phyloP scores from a whole-genome alignment of 2,888 invertebrate genomes.

The Amiota mariae region DNA sequence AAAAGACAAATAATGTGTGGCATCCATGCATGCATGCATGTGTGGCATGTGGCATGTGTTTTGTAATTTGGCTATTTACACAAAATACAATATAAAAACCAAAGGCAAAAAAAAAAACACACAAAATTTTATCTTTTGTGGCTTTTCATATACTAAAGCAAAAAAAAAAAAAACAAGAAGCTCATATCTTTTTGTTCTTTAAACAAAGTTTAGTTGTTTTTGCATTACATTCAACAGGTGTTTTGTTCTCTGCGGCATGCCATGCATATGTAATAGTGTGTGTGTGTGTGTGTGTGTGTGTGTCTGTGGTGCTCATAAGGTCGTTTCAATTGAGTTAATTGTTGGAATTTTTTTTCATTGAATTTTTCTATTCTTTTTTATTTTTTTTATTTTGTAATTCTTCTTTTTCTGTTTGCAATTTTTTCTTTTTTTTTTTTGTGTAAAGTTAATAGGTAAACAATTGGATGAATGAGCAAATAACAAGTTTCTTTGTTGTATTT shows the following conservation, averaged over 20 bases:
- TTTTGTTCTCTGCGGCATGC: conserved; percentile 13
- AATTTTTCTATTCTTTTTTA: background rate
- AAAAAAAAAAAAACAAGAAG: no score
- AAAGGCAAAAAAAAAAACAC: background rate
- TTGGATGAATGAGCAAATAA: no score
- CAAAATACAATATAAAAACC: background rate
- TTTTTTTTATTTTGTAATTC: no score
- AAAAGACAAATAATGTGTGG: background rate
- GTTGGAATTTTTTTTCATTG: conserved; percentile 28
- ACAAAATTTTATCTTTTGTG: no score
- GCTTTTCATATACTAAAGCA: no score
- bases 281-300: no score
- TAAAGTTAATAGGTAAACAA: no score
- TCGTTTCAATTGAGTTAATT: conserved; percentile 33
- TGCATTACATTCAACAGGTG: conserved; percentile 28
- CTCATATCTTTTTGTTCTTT: no score
- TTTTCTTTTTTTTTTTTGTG: no score
- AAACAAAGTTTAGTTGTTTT: background rate
- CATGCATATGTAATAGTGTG: background rate
- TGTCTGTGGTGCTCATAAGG: conserved; percentile 25
- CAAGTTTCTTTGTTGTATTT: no score
- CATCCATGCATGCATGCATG: background rate
- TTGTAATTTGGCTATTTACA: conserved; percentile 8
- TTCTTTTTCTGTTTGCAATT: no score
- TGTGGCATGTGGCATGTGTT: conserved; percentile 1